Conservation (phyloP, 2,113 vertebrate species). For the Crypturellus undulatus region DNA sequence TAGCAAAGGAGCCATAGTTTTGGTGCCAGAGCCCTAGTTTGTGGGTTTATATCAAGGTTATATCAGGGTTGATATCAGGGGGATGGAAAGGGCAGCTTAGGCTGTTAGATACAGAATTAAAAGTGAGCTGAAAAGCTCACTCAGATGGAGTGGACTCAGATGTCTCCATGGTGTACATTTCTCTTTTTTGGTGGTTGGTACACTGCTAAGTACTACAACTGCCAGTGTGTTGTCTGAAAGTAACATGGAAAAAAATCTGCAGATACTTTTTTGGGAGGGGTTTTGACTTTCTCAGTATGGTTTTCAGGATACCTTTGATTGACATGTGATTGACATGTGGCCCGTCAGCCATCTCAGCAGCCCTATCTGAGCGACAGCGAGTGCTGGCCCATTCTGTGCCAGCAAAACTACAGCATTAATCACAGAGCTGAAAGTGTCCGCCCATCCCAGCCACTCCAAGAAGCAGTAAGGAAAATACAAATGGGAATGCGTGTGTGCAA, state of each 20-base stretch:
- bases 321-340: no score
- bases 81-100: neutral
- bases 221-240: accelerated
- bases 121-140: neutral
- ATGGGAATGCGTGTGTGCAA: neutral
- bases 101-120: neutral
- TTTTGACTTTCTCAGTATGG: no score
- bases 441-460: neutral
- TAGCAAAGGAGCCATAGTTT: neutral
- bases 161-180: accelerated
- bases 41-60: neutral
- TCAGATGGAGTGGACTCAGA: no score
- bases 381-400: neutral
- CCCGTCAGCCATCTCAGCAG: no score
- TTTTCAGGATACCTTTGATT: neutral
- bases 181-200: neutral
- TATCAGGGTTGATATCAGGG: neutral
- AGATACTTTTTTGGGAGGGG: no score
- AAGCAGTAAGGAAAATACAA: neutral
- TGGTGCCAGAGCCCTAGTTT: neutral
- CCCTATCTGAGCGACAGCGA: neutral
- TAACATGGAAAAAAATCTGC: neutral
- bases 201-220: no score
- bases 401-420: neutral
- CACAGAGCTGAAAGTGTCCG: neutral